These are phyloP conservation scores for Heterodera schachtii DNA, from an alignment of 1,140 invertebrate genomes.

Conservation along the genomic window DNA sequence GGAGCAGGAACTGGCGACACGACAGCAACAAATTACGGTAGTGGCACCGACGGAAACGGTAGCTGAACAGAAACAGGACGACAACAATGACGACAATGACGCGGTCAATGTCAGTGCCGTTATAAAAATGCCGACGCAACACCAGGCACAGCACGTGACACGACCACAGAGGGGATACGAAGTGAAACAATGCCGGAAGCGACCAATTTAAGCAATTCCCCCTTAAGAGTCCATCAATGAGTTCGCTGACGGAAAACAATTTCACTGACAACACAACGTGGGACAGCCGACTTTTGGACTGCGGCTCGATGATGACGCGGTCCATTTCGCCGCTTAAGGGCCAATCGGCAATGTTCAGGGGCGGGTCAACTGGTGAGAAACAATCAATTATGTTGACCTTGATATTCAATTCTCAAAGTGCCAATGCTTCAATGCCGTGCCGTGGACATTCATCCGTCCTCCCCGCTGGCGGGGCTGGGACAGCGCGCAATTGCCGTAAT, in stretches of 20 bases:
- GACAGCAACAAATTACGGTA: conserved; percentile 52
- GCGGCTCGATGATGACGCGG: conserved; percentile 34
- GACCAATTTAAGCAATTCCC: too few relatives aligned
- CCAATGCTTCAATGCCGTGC: conserved; percentile 10
- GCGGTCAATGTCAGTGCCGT: conserved; percentile 8
- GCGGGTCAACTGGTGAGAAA: neutral
- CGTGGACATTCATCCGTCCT: neutral
- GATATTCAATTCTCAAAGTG: neutral
- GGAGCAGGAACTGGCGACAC: conserved; percentile 37
- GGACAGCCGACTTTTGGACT: conserved; percentile 52
- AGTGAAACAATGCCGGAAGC: conserved; percentile 2
- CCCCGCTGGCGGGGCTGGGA: neutral
- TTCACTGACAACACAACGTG: conserved; percentile 50
- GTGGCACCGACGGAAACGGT: conserved; percentile 15
- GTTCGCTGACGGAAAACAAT: conserved; percentile 33
- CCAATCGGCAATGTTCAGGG: neutral
- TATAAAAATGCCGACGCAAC: neutral
- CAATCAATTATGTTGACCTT: conserved; percentile 7
- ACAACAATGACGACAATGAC: conserved; percentile 16
- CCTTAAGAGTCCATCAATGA: conserved; percentile 14
- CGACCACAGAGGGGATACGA: conserved; percentile 16
- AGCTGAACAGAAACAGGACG: neutral
- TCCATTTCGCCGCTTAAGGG: conserved; percentile 52
- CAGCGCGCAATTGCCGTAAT: conserved; percentile 25
- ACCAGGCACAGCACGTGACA: conserved; percentile 6